These are phyloP conservation scores for Desoria tigrina DNA, from an alignment of 2,888 invertebrate genomes.

Conservation along the genomic window DNA sequence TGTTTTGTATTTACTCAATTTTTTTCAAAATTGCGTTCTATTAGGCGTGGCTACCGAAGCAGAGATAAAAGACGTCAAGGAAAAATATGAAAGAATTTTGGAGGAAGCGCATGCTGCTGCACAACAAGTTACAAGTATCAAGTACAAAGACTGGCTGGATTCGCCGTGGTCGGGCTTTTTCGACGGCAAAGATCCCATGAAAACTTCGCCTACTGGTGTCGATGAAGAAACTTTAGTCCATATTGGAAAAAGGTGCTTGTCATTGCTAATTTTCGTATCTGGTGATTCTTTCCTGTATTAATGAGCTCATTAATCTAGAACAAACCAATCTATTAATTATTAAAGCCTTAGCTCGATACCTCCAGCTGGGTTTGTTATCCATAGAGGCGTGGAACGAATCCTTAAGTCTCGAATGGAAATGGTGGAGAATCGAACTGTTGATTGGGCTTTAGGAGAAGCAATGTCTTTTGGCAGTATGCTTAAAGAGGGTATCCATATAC, in stretches of 20 bases:
- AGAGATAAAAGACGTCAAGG: conserved; percentile 79
- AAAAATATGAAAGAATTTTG: conserved; percentile 90
- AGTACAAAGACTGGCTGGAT: conserved; percentile 94
- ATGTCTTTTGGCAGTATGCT: conserved; percentile 97
- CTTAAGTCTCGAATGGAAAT: conserved; percentile 88
- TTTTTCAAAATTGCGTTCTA: too few species aligned
- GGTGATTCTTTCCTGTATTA: too few species aligned
- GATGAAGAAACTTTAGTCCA: conserved; percentile 80
- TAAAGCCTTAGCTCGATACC: conserved; percentile 74
- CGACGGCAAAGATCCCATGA: conserved; percentile 82
- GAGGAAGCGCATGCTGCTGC: conserved; percentile 82
- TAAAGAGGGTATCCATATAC: conserved; percentile 94
- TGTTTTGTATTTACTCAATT: too few species aligned
- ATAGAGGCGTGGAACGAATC: conserved; percentile 79
- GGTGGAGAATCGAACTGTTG: conserved; percentile 82
- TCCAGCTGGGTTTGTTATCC: conserved; percentile 83
- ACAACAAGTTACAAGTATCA: conserved; percentile 83
- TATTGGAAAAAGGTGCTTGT: conserved; percentile 76
- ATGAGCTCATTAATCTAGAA: too few species aligned
- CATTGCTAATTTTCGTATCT: too few species aligned
- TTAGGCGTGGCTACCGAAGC: conserved; percentile 70
- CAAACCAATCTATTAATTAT: too few species aligned
- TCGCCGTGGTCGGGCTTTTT: conserved; percentile 93
- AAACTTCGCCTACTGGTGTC: conserved; percentile 80
- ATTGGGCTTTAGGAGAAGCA: conserved; percentile 99